Conservation (phyloP, 2,888 invertebrate species). For the Sinhomidia bicolor region DNA sequence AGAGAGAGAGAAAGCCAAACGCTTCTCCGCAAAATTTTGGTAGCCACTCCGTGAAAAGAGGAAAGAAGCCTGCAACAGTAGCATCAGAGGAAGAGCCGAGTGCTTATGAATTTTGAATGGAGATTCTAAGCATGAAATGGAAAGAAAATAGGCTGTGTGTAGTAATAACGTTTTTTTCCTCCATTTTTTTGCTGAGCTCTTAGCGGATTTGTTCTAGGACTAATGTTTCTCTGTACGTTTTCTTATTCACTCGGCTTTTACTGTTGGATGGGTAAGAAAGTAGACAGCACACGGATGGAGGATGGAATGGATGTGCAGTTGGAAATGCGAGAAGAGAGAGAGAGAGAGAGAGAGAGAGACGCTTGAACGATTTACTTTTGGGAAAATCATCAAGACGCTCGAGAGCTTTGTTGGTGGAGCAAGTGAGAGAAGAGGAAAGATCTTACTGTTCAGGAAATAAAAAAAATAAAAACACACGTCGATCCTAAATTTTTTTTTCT, state of each 20-base stretch:
- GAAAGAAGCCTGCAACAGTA: neutral
- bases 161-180: slow-evolving; percentile 13
- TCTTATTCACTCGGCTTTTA: neutral
- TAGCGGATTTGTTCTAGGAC: slow-evolving; percentile 47
- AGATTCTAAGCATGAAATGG: slow-evolving; percentile 65
- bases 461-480: slow-evolving; percentile 1
- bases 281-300: neutral
- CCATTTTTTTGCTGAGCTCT: slow-evolving; percentile 25
- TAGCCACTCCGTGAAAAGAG: slow-evolving; percentile 20
- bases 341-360: too few species aligned
- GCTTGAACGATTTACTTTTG: slow-evolving; percentile 58
- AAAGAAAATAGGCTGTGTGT: slow-evolving; percentile 59
- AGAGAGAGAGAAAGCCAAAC: slow-evolving; percentile 35
- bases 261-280: neutral
- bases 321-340: slow-evolving; percentile 23
- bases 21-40: slow-evolving; percentile 65
- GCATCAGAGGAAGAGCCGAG: slow-evolving; percentile 46
- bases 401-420: slow-evolving; percentile 42
- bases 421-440: slow-evolving; percentile 12
- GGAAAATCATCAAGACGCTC: slow-evolving; percentile 58
- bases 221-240: slow-evolving; percentile 24
- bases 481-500: slow-evolving; percentile 37
- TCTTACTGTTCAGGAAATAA: neutral
- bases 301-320: slow-evolving; percentile 9
- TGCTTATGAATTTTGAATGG: slow-evolving; percentile 75